phyloP scores from a whole-genome alignment of 1,140 invertebrate genomes.

The Dryas iulia region DNA sequence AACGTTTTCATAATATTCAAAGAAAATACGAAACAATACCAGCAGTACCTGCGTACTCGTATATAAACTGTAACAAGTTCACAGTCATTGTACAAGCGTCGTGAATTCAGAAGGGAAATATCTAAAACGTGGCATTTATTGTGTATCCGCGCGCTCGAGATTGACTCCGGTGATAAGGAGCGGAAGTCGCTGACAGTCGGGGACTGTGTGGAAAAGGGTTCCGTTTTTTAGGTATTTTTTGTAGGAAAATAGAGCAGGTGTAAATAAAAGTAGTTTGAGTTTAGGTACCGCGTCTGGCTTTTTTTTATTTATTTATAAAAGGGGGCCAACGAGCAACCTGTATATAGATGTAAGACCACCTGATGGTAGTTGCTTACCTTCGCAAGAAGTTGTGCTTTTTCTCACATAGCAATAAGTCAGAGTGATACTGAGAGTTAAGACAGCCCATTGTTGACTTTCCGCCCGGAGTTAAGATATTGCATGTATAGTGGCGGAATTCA shows the following conservation, averaged over 20 bases:
- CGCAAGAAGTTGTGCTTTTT: no score
- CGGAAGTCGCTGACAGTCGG: neutral
- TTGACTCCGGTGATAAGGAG: conserved; percentile 2
- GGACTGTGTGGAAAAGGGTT: neutral
- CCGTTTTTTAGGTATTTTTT: neutral
- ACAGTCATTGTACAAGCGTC: neutral
- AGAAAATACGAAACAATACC: neutral
- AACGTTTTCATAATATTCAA: neutral
- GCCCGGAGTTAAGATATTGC: no score
- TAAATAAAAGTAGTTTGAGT: no score
- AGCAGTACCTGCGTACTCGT: no score
- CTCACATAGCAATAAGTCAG: no score
- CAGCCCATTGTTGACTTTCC: no score
- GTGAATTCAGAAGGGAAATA: conserved; percentile 6
- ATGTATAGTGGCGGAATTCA: no score
- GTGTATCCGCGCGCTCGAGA: conserved; percentile 2
- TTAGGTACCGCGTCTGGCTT: neutral
- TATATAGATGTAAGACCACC: no score
- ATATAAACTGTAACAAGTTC: neutral
- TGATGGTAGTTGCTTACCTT: no score
- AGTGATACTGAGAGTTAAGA: no score
- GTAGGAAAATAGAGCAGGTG: neutral
- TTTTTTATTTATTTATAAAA: neutral
- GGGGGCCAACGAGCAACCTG: neutral
- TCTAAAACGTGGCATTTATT: conserved; percentile 4